Evolutionary conservation across 2,797 vertebrate genomes (phyloP).

Genomic region (Enteromius radiatus): DNA sequence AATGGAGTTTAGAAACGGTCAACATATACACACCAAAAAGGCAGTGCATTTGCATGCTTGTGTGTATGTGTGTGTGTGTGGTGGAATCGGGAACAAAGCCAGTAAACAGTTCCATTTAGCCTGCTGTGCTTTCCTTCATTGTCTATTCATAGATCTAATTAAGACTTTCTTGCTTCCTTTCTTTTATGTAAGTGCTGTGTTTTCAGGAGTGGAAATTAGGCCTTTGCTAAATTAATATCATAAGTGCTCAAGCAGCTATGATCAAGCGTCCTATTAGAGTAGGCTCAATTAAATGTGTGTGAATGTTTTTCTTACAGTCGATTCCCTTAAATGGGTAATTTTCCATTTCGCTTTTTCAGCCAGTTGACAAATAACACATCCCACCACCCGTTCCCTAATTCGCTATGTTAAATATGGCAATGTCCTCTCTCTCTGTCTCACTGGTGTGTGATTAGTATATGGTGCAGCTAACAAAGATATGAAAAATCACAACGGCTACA

Average conservation of each 20-base stretch:
- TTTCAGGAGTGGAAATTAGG: conserved; percentile 66
- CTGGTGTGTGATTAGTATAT: neutral
- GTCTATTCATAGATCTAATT: conserved; percentile 76
- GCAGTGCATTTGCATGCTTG: conserved; percentile 33
- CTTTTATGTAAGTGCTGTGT: conserved; percentile 69
- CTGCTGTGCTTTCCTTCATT: conserved; percentile 68
- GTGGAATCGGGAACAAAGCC: conserved; percentile 58
- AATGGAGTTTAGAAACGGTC: conserved; percentile 55
- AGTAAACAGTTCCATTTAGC: conserved; percentile 55
- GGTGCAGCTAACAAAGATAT: conserved; percentile 15
- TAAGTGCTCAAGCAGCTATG: conserved; percentile 72
- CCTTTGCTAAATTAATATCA: conserved; percentile 71
- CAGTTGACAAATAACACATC: conserved; percentile 59
- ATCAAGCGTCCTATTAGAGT: conserved; percentile 77
- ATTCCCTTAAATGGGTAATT: conserved; percentile 76
- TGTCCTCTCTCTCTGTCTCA: neutral
- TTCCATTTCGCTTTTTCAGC: conserved; percentile 63
- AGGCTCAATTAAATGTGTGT: conserved; percentile 70
- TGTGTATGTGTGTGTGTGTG: neutral
- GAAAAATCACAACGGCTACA: neutral
- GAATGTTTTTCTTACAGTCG: conserved; percentile 67
- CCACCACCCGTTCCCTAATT: conserved; percentile 58
- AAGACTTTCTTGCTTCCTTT: conserved; percentile 65
- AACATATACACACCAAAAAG: conserved; percentile 2
- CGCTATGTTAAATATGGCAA: conserved; percentile 2